These are phyloP conservation scores for Clarias magur DNA, from an alignment of 2,113 vertebrate genomes.

Conservation along the genomic window DNA sequence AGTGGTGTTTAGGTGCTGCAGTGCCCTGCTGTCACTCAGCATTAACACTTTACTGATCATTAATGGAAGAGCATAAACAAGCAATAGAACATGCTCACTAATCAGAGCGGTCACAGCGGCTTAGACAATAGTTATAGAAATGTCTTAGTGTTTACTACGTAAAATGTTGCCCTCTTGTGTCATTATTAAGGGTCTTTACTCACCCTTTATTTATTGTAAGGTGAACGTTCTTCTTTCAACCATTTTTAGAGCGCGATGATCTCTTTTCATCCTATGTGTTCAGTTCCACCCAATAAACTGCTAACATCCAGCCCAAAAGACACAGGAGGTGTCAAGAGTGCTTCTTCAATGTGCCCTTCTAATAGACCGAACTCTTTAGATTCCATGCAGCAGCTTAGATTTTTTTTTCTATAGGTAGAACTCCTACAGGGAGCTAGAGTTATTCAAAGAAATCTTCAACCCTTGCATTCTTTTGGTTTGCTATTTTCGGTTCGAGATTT, in stretches of 20 bases:
- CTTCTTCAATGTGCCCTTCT: background rate
- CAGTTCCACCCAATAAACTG: background rate
- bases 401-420: background rate
- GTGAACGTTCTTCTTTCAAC: background rate
- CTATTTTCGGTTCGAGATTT: background rate
- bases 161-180: constrained; percentile 32
- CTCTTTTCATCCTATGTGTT: background rate
- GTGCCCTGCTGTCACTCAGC: constrained; percentile 38
- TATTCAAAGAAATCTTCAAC: background rate
- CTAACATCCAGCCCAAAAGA: background rate
- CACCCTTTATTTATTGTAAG: background rate
- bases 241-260: background rate
- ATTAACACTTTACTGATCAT: constrained; percentile 45
- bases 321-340: background rate
- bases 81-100: constrained; percentile 30
- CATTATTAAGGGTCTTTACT: background rate
- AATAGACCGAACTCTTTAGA: background rate
- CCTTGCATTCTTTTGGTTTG: background rate
- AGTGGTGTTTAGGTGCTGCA: constrained; percentile 42
- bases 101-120: constrained; percentile 32
- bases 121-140: constrained; percentile 15
- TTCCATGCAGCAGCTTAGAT: background rate
- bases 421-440: background rate
- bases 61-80: constrained; percentile 35
- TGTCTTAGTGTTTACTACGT: constrained; percentile 37